Conservation (phyloP, 1,140 invertebrate genomes). For the Drosophila sproati region DNA sequence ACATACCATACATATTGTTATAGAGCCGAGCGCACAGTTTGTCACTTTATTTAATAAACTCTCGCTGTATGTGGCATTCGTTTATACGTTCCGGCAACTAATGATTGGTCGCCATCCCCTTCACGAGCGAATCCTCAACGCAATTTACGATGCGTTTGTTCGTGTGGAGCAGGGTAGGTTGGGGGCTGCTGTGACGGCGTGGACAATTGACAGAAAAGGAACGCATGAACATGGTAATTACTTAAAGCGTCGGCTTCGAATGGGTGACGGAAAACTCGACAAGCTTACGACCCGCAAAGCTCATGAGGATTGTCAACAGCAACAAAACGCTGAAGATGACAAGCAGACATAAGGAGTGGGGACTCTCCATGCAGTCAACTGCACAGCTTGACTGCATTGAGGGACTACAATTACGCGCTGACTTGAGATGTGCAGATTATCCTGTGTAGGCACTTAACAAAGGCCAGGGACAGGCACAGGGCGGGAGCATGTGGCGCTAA, state of each 20-base stretch:
- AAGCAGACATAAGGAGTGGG: constrained; percentile 11
- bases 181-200: neutral
- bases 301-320: constrained; percentile 44
- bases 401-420: constrained; percentile 69
- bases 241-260: constrained; percentile 61
- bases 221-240: constrained; percentile 65
- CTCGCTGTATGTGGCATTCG: constrained; percentile 34
- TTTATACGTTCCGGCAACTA: neutral
- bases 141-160: constrained; percentile 30
- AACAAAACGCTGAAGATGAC: constrained; percentile 37
- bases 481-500: constrained; percentile 22
- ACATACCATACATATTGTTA: constrained; percentile 9
- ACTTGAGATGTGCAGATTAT: constrained; percentile 76
- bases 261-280: constrained; percentile 39
- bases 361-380: constrained; percentile 55
- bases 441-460: constrained; percentile 79
- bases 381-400: constrained; percentile 73
- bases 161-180: neutral
- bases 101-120: constrained; percentile 46
- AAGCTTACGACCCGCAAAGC: constrained; percentile 53
- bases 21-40: constrained; percentile 13
- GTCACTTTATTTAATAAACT: constrained; percentile 45
- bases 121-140: too few species aligned
- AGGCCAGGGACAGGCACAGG: constrained; percentile 31
- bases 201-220: constrained; percentile 22